Evolutionary conservation across 2,888 invertebrate species (phyloP).

Genomic region (Panzeria rudis): DNA sequence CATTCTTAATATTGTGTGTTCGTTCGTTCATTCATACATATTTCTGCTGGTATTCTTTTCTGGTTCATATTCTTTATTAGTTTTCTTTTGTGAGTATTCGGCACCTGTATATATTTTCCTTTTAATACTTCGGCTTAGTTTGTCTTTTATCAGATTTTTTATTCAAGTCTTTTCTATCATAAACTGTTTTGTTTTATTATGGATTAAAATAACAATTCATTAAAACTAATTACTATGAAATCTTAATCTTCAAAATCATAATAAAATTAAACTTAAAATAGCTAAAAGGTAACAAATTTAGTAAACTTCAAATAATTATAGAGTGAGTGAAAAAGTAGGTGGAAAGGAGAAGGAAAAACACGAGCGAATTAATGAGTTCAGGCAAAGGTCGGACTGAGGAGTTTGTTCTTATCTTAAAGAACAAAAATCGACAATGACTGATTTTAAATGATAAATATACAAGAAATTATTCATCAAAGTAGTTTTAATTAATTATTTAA

Average conservation of each 20-base stretch:
- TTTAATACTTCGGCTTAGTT: constrained; percentile 1
- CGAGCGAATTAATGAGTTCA: neutral
- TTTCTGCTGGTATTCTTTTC: neutral
- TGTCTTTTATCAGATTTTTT: constrained; percentile 13
- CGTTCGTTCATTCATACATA: no score
- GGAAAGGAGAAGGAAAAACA: neutral
- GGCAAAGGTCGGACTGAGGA: neutral
- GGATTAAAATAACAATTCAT: constrained; percentile 62
- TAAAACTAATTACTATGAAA: constrained; percentile 62
- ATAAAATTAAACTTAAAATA: constrained; percentile 20
- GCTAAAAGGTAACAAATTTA: no score
- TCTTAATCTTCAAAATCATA: constrained; percentile 46
- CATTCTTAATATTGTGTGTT: constrained; percentile 13
- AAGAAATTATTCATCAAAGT: no score
- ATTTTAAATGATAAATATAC: no score
- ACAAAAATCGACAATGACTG: no score
- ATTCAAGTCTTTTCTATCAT: neutral
- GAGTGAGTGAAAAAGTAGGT: neutral
- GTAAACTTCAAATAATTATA: no score
- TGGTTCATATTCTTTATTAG: constrained; percentile 14
- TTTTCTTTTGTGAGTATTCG: neutral
- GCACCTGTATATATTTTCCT: constrained; percentile 60
- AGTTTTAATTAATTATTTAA: no score
- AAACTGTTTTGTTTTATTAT: constrained; percentile 30
- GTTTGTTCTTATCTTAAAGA: neutral